Percentiles rank a stretch among this genome's conserved stretches.
These are phyloP conservation scores for Papilio aristodemus DNA, from an alignment of 1,140 invertebrate species.

Conservation along the genomic window DNA sequence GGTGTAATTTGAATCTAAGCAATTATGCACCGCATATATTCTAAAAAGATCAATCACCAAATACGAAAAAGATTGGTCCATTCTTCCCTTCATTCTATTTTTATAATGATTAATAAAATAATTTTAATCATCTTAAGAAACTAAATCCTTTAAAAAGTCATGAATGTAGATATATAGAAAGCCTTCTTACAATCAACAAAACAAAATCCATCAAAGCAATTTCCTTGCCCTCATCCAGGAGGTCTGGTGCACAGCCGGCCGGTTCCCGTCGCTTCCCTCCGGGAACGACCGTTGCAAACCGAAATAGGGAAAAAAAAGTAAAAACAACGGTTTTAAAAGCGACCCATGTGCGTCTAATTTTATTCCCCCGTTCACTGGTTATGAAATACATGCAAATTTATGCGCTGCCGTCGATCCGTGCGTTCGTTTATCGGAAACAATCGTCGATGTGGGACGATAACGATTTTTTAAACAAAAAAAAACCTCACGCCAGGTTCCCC, in stretches of 20 bases:
- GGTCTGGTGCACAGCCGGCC: background rate
- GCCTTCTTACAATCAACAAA: background rate
- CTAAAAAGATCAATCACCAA: too few relatives aligned
- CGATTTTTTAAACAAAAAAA: conserved; percentile 37
- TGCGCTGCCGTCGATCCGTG: conserved; percentile 55
- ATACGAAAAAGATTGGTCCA: too few relatives aligned
- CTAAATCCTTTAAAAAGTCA: background rate
- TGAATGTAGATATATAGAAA: background rate
- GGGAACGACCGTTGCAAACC: conserved; percentile 56
- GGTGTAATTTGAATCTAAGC: too few relatives aligned
- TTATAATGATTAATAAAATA: too few relatives aligned
- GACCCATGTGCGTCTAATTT: conserved; percentile 74
- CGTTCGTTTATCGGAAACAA: conserved; percentile 42
- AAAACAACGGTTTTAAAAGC: conserved; percentile 66
- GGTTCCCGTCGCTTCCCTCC: conserved; percentile 2
- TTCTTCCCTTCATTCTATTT: too few relatives aligned
- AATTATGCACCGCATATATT: too few relatives aligned
- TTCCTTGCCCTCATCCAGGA: conserved; percentile 16
- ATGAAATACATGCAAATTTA: conserved; percentile 78
- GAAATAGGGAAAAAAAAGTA: conserved; percentile 61
- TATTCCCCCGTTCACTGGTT: conserved; percentile 71
- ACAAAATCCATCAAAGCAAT: conserved; percentile 13
- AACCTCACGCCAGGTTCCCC: conserved; percentile 17
- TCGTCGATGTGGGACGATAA: conserved; percentile 47
- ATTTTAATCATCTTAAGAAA: background rate